Conservation (phyloP, 2,888 invertebrate species). For the Sialis lutaria region DNA sequence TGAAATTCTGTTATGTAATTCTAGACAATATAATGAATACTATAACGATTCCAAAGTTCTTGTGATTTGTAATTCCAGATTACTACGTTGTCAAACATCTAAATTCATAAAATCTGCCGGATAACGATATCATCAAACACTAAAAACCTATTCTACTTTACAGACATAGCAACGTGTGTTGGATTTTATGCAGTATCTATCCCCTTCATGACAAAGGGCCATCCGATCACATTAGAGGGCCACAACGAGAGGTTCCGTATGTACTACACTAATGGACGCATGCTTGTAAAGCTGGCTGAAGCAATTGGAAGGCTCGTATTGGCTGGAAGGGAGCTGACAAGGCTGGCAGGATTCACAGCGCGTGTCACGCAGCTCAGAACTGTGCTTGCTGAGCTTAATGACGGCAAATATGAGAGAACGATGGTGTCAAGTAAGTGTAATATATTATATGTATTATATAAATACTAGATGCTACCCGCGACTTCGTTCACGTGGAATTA, state of each 20-base stretch:
- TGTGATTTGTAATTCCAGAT: too few relatives aligned
- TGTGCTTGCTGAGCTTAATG: slow-evolving; percentile 69
- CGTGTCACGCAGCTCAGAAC: slow-evolving; percentile 76
- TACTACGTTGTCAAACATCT: too few relatives aligned
- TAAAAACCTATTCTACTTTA: slow-evolving; percentile 13
- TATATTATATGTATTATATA: slow-evolving; percentile 7
- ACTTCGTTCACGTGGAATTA: too few relatives aligned
- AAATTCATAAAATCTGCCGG: too few relatives aligned
- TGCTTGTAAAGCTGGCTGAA: slow-evolving; percentile 91
- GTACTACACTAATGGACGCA: slow-evolving; percentile 93
- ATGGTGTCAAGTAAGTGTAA: slow-evolving; percentile 36
- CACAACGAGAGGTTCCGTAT: slow-evolving; percentile 62
- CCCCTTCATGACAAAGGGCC: slow-evolving; percentile 71
- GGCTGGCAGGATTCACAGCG: slow-evolving; percentile 86
- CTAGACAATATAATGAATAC: too few relatives aligned
- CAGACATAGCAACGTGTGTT: slow-evolving; percentile 87
- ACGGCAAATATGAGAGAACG: slow-evolving; percentile 51
- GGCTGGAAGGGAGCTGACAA: slow-evolving; percentile 87
- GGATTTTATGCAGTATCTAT: slow-evolving; percentile 91
- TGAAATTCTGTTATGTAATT: too few relatives aligned
- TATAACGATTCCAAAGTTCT: too few relatives aligned
- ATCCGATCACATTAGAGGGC: slow-evolving; percentile 44
- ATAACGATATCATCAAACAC: slow-evolving; percentile 4
- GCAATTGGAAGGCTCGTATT: slow-evolving; percentile 90
- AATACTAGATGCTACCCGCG: too few relatives aligned